Base-by-base conservation (phyloP, 2,113 vertebrate species). In the Paedocypris sp. region DNA sequence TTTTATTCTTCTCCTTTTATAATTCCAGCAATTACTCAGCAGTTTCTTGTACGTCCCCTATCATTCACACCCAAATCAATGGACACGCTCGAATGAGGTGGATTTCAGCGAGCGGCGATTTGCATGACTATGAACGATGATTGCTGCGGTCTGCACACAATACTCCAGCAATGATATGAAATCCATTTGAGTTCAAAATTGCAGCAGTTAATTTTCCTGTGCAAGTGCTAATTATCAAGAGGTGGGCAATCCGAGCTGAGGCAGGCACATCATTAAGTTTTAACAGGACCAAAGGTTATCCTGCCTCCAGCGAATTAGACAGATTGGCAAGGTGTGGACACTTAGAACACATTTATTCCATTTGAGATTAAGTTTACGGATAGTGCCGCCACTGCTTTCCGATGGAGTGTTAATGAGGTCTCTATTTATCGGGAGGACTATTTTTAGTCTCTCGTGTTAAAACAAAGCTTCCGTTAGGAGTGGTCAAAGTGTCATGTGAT, bases 261-360 rank as follows among this genome's bases (percentile, higher is more conserved):
- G n/a, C 28, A 50, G 46, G 25, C 28, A 54, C 56, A 31, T 56
- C 48, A 48, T 54, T 60, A 61, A 15, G 49, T 39, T 69, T 65
- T 60, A 61, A 43, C 20, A 56, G 67, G 67, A 49, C 47, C 33
- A 35, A 52, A 54, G 61, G 56, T 54, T 25, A 53, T 36, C 33
- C 20, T 9, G 35, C 49, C 57, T 41, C 62, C 16, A 39, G 67
- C 32, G 49, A 53, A 33, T 35, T 20, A 38, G 25, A 32, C 50
- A 54, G 62, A 49, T 49, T 49, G 62, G 52, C 52, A 49, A 59
- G 62, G 56, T 60, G 56, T 43, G 62, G 39, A 64, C 38, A 63
- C 39, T 58, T 62, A 38, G 57, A 60, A 58, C 20, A 42, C 41
- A 50, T 54, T 15, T 4, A 46, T 68, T 59, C 11, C 36, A 12